These are phyloP conservation scores for Drosophila watanabei DNA, from an alignment of 1,140 invertebrate genomes.

Conservation along the genomic window DNA sequence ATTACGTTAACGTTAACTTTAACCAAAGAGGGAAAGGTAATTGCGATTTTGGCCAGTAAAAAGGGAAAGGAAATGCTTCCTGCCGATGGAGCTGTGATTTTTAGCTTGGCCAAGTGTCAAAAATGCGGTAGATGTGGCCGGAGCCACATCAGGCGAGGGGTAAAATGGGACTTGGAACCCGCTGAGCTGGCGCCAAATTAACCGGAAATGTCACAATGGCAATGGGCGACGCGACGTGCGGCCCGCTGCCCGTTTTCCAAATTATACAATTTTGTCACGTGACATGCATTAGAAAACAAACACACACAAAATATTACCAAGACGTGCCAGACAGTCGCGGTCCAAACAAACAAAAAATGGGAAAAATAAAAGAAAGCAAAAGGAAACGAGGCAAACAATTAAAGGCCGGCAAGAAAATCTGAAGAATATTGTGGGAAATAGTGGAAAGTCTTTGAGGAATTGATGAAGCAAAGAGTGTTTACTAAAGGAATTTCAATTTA, in stretches of 20 bases:
- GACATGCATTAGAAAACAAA: constrained; percentile 77
- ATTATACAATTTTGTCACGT: constrained; percentile 85
- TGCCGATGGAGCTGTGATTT: constrained; percentile 54
- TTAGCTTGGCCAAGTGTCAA: constrained; percentile 78
- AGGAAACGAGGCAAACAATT: constrained; percentile 68
- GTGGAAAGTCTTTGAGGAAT: constrained; percentile 8
- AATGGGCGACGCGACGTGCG: constrained; percentile 76
- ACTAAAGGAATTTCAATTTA: background rate
- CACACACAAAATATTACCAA: constrained; percentile 45
- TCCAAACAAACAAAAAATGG: constrained; percentile 31
- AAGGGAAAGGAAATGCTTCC: constrained; percentile 72
- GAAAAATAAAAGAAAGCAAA: constrained; percentile 29
- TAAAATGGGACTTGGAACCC: constrained; percentile 28
- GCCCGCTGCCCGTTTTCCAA: constrained; percentile 76
- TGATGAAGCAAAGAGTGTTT: constrained; percentile 17
- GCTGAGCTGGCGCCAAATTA: constrained; percentile 83
- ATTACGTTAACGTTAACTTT: constrained; percentile 64
- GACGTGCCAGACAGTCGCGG: constrained; percentile 64
- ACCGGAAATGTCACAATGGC: constrained; percentile 83
- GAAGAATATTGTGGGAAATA: constrained; percentile 35
- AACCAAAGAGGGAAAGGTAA: constrained; percentile 79
- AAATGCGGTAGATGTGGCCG: constrained; percentile 54
- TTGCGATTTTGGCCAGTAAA: constrained; percentile 70
- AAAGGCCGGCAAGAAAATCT: constrained; percentile 67
- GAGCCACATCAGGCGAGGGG: constrained; percentile 5